Evolutionary conservation across 2,888 invertebrate genomes (phyloP).

Genomic region (Hyalella azteca): DNA sequence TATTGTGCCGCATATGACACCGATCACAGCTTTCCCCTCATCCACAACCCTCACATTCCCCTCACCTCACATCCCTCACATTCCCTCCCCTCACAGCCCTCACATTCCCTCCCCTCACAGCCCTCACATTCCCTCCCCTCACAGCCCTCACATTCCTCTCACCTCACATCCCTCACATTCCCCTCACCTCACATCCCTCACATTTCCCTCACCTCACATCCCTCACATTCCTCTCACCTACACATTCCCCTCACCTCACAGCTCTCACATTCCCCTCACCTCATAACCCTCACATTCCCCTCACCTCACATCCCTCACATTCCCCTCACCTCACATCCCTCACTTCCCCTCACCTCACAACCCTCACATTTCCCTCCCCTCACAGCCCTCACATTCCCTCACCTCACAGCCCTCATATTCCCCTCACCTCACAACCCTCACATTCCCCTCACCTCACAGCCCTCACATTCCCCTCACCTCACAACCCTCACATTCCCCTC

Average conservation of each 20-base stretch:
- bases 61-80: neutral
- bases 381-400: neutral
- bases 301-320: too few species aligned
- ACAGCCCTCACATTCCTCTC: neutral
- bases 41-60: neutral
- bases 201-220: neutral
- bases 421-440: too few species aligned
- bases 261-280: neutral
- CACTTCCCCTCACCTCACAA: neutral
- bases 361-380: neutral
- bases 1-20: too few species aligned
- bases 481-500: neutral
- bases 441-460: neutral
- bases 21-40: neutral
- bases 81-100: neutral
- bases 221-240: neutral
- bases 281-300: neutral
- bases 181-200: neutral
- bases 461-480: neutral
- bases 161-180: neutral
- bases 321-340: neutral
- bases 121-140: neutral
- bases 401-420: neutral
- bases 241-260: neutral
- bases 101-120: neutral